These are phyloP conservation scores for Sabatieria punctata DNA, from an alignment of 2,888 invertebrate genomes.

Conservation along the genomic window DNA sequence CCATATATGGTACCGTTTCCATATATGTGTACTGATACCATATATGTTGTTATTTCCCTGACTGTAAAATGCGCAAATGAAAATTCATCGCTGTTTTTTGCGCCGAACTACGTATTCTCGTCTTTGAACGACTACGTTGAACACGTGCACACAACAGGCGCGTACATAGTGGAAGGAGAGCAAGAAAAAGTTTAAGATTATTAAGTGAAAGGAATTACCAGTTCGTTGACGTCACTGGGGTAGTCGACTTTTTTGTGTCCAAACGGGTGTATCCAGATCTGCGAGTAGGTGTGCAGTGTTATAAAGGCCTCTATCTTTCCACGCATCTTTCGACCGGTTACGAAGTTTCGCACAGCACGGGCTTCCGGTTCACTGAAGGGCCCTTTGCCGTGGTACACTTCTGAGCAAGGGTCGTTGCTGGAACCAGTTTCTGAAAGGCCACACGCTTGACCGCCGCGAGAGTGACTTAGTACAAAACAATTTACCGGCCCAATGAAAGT, in stretches of 20 bases:
- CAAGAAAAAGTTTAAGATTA: too few species aligned
- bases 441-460: background rate
- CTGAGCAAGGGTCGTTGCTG: constrained; percentile 24
- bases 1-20: too few species aligned
- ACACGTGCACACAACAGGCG: too few species aligned
- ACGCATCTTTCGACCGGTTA: constrained; percentile 19
- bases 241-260: constrained; percentile 21
- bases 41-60: too few species aligned
- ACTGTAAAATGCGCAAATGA: too few species aligned
- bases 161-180: too few species aligned
- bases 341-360: constrained; percentile 23
- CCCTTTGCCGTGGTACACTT: constrained; percentile 25
- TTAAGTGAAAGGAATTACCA: constrained; percentile 14
- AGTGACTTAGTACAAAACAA: background rate
- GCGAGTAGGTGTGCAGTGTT: constrained; percentile 30
- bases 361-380: constrained; percentile 29
- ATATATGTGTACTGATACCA: too few species aligned
- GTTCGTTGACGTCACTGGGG: constrained; percentile 25
- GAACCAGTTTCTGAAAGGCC: constrained; percentile 22
- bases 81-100: too few species aligned
- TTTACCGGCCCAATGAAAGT: constrained; percentile 23
- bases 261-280: constrained; percentile 29
- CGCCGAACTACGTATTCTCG: too few species aligned
- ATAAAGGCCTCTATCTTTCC: constrained; percentile 29
- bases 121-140: too few species aligned